Base-by-base conservation (phyloP, 2,888 invertebrate species). In the Agrochola circellaris region DNA sequence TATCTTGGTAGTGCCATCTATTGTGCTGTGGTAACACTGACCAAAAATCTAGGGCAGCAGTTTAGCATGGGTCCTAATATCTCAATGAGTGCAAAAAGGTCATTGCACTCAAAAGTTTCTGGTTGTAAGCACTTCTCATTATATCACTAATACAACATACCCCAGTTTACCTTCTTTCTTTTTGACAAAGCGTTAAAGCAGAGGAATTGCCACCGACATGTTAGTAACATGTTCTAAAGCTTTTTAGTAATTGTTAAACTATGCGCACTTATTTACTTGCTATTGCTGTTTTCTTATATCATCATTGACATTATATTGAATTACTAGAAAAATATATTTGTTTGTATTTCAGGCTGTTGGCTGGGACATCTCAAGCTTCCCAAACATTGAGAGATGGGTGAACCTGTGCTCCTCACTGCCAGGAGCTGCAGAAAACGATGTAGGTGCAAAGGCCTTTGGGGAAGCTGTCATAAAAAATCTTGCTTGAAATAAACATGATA, bases 341-440 rank as follows among this genome's bases (percentile, higher is more conserved):
- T 3, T 54, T 58, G 4, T 42, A n/a, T 72, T 83, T 68, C 90
- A 97, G 97, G 97, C 97, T 81, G 94, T 97, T 51, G 97, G 97
- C 5, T 97, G 97, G 97, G 97, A 97, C 81, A 93, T 97, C 23
- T 92, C 95, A 42, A 89, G 94, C n/a, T 97, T 97, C 90, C 93
- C 96, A 4, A 97, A 97, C 88, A 95, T 98, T 45, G 92, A 95
- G 76, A 94, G 95, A 71, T 98, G 98, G 98, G 82, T 97, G 17
- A 94, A 97, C 70, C 94, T 96, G 77, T 98, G 98, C 90, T 93
- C 95, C 48, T 88, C 93, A 34, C 93, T 98, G 61, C 97, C 97
- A 30, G 97, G 97, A 56, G 97, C 96, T 89, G 92, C 92, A 51
- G 97, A 97, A 91, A 98, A 97, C 89, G 95, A 97, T 83, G 95